These are phyloP conservation scores for Idaea aversata DNA, from an alignment of 2,888 invertebrate genomes.

Conservation along the genomic window DNA sequence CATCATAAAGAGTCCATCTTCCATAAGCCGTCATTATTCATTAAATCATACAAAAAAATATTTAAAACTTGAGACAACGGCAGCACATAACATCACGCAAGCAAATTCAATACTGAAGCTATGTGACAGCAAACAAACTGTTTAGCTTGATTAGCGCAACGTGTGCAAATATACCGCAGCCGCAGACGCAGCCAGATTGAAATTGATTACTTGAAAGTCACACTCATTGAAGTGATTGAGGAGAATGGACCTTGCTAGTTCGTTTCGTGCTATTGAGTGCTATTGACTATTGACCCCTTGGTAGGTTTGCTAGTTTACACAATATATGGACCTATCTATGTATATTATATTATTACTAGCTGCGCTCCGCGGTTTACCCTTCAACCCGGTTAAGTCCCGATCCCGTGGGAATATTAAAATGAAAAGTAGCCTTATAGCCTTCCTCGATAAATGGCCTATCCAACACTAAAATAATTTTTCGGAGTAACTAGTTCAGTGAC, in stretches of 20 bases:
- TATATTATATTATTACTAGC: too few relatives aligned
- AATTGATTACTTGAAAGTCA: conserved; percentile 66
- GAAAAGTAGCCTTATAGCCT: too few relatives aligned
- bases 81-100: conserved; percentile 30
- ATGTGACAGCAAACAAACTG: conserved; percentile 61
- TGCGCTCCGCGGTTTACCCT: too few relatives aligned
- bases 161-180: conserved; percentile 63
- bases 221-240: conserved; percentile 71
- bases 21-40: conserved; percentile 57
- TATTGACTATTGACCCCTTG: conserved; percentile 14
- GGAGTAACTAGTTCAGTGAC: too few relatives aligned
- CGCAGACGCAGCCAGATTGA: conserved; percentile 49
- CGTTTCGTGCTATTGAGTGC: conserved; percentile 49
- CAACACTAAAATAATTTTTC: too few relatives aligned
- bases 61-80: conserved; percentile 14
- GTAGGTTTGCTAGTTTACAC: background rate
- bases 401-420: too few relatives aligned
- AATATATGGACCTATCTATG: background rate
- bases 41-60: conserved; percentile 24
- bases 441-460: too few relatives aligned
- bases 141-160: conserved; percentile 78
- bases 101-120: conserved; percentile 49
- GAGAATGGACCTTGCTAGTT: conserved; percentile 61
- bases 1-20: conserved; percentile 67
- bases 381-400: too few relatives aligned